A percentile compares a stretch with the other conserved stretches of the same genome.
Conservation (phyloP, 2,113 vertebrate genomes). For the Syrmaticus mikado region DNA sequence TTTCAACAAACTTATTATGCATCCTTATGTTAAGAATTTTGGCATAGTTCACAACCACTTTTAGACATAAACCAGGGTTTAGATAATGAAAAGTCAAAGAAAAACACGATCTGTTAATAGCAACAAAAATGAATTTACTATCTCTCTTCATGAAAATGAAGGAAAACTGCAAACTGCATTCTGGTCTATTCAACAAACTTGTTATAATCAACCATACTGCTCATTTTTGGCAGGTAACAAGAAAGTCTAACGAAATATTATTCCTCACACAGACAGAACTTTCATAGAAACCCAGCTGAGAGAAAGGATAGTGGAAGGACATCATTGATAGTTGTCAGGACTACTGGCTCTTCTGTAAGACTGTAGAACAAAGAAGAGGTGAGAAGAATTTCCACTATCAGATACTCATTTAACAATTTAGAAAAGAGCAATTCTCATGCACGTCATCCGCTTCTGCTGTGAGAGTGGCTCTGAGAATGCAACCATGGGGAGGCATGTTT, state of each 20-base stretch:
- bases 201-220: not conserved
- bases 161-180: not conserved
- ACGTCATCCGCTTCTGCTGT: conserved; percentile 31
- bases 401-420: conserved; percentile 52
- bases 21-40: not conserved
- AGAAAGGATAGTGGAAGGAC: not conserved
- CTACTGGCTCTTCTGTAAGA: conserved; percentile 40
- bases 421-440: conserved; percentile 58
- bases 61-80: not conserved
- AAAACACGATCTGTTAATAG: not conserved
- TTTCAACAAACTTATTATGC: not conserved
- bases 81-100: not conserved
- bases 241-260: not conserved
- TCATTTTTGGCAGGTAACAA: not conserved
- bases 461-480: conserved; percentile 47
- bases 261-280: not conserved
- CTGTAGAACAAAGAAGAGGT: conserved; percentile 51
- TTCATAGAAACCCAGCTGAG: not conserved
- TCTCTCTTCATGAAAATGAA: not conserved
- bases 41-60: not conserved
- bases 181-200: not conserved
- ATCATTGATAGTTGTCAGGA: conserved; percentile 19
- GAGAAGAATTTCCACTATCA: conserved; percentile 51
- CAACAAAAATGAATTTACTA: not conserved
- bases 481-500: conserved; percentile 56